A percentile compares a stretch with the other conserved stretches of the same genome.
Evolutionary conservation across 37 sponge, comb jelly and placozoan species (phyloP).

Genomic region (Dysidea cf. avara): DNA sequence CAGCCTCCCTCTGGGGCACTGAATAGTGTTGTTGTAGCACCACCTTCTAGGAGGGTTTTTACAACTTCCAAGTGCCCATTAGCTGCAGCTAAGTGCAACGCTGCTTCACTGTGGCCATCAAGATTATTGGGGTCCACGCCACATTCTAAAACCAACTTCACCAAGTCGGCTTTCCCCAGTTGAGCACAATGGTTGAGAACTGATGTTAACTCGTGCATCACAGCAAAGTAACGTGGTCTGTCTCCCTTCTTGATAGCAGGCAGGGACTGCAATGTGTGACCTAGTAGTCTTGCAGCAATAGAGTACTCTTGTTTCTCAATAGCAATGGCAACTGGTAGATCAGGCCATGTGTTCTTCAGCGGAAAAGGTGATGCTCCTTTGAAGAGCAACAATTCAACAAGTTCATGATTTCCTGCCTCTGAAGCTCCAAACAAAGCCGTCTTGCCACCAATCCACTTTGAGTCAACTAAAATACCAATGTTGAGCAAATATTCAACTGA

Average conservation of each 20-base stretch:
- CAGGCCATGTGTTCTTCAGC: conserved; percentile 45
- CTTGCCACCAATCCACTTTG: conserved; percentile 61
- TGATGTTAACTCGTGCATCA: conserved; percentile 30
- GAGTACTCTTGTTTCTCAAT: conserved; percentile 11
- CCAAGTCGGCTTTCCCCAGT: conserved; percentile 20
- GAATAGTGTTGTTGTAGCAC: too few species aligned
- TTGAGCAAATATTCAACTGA: conserved; percentile 23
- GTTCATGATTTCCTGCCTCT: conserved; percentile 21
- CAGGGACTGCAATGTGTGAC: conserved; percentile 1
- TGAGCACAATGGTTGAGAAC: conserved; percentile 41
- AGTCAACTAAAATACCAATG: conserved; percentile 29
- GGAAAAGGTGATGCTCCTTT: conserved; percentile 54
- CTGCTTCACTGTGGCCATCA: conserved; percentile 3
- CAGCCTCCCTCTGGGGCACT: conserved; percentile 24
- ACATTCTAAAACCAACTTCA: conserved; percentile 35
- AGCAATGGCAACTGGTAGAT: conserved; percentile 47
- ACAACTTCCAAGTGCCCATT: too few species aligned
- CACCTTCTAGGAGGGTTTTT: too few species aligned
- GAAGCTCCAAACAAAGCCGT: conserved; percentile 65
- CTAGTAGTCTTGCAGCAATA: conserved; percentile 36
- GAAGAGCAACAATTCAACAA: conserved; percentile 44
- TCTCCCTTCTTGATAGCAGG: conserved; percentile 26
- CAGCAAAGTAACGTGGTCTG: conserved; percentile 30
- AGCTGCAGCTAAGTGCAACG: too few species aligned
- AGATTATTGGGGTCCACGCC: conserved; percentile 22